These are phyloP conservation scores for Cassiopea andromeda DNA, from an alignment of 30 jellyfish, hydroid and myxozoan species.

Conservation along the genomic window DNA sequence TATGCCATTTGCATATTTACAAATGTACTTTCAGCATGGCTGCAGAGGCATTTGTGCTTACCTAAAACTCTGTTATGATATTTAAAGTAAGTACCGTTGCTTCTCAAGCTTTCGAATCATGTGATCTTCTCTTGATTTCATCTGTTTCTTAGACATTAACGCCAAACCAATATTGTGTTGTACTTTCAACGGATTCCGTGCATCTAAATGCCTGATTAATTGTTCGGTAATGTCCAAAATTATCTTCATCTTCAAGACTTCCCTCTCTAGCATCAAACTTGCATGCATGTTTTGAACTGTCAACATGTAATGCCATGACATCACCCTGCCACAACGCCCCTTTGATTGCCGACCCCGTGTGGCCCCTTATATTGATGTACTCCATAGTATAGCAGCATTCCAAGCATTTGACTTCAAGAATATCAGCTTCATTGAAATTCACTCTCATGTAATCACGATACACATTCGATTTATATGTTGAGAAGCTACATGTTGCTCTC, in stretches of 20 bases:
- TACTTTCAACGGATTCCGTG: not conserved
- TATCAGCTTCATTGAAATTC: not conserved
- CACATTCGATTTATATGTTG: not conserved
- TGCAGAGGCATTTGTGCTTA: too few relatives aligned
- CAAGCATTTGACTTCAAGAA: not conserved
- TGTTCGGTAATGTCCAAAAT: not conserved
- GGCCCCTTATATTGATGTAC: not conserved
- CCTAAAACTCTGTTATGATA: too few relatives aligned
- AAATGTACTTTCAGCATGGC: too few relatives aligned
- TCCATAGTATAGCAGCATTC: not conserved
- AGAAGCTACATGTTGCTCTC: not conserved
- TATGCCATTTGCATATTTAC: too few relatives aligned
- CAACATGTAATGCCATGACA: not conserved
- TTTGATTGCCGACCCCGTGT: not conserved
- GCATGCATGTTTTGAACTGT: not conserved
- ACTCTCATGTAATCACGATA: constrained; percentile 19
- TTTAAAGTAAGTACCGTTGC: too few relatives aligned
- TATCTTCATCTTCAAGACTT: not conserved
- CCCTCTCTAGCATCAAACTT: not conserved
- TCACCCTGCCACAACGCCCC: not conserved
- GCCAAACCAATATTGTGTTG: constrained; percentile 4
- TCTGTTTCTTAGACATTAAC: not conserved
- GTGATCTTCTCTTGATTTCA: too few relatives aligned
- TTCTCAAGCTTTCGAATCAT: too few relatives aligned
- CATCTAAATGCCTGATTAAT: not conserved